Evolutionary conservation across 2,888 invertebrate species (phyloP), one percentile per base, ranked within the genome.

Genomic region (Agrypnus murinus): DNA sequence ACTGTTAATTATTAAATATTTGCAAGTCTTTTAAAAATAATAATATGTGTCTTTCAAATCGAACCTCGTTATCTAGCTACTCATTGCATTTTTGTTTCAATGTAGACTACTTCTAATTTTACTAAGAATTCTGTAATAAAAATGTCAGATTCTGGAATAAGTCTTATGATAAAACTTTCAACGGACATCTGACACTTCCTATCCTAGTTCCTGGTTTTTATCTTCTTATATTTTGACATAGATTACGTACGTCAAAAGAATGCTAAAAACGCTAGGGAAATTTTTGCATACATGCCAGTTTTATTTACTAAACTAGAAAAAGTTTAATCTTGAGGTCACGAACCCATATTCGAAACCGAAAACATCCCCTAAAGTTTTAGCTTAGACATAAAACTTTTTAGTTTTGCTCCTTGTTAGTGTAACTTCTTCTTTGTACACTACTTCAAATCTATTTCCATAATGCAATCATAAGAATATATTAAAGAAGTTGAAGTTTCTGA

Each of bases 251-350:
- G 5, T 15, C 7, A 15, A 43, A 43, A 14, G 43, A 15, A 43
- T 14, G 12, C 15, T 43, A 43, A 43, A 43, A 6, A 15, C 15
- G 43, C 4, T 14, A 31, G 31, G 12, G 12, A 50, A 50, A 9
- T 17, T 25, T 25, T 6, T 25, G 48, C 31, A 50, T 32, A 12
- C 17, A 50, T 50, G 31, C 10, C n/a, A 55, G 34, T 17, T 15
- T 17, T 6, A 9, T 12, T 15, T 36, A 7, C 36, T 36, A n/a
- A 15, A 15, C 14, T 12, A 14, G 31, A 25, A 14, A 55, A 14
- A n/a, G 36, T 17, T n/a, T 1, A 55, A 55, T 55, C 55, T 36
- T 6, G n/a, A 36, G 55, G 55, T 55, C 55, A 55, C 12, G 55
- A 36, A 55, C 55, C 17, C 9, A 9, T n/a, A n/a, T 34, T 17